Conservation (phyloP, 2,113 vertebrate genomes). For the Fulica atra region DNA sequence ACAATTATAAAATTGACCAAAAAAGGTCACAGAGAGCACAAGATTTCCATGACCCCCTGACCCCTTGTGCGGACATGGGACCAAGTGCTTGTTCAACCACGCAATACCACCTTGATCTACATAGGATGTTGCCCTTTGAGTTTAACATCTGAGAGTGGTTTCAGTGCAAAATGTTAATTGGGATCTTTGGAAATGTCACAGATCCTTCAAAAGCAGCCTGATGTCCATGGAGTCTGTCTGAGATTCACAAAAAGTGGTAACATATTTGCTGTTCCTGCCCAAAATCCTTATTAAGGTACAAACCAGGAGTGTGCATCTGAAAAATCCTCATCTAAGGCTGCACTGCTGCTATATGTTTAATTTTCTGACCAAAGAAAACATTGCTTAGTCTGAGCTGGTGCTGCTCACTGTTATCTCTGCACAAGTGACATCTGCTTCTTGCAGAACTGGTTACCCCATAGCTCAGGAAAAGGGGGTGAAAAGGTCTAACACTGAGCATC, state of each 20-base stretch:
- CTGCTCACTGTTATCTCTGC: background rate
- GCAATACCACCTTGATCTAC: background rate
- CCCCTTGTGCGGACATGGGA: background rate
- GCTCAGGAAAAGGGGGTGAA: background rate
- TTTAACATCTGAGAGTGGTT: background rate
- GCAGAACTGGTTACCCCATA: background rate
- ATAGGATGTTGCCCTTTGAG: accelerated
- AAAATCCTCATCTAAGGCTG: background rate
- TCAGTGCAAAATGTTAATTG: background rate
- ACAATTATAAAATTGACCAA: background rate
- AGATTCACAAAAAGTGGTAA: background rate
- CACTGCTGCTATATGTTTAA: background rate
- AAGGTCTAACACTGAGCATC: background rate
- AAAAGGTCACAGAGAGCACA: background rate
- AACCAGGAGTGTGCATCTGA: background rate
- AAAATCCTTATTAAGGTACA: background rate
- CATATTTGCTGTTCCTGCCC: background rate
- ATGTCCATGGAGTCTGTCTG: background rate
- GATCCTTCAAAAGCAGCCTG: background rate
- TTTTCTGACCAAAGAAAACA: background rate
- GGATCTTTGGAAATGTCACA: background rate
- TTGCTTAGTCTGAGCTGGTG: background rate
- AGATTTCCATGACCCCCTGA: background rate
- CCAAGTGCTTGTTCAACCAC: background rate
- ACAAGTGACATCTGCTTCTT: background rate